Evolutionary conservation across 2,888 invertebrate species (phyloP).

Genomic region (Heliconius cydno): DNA sequence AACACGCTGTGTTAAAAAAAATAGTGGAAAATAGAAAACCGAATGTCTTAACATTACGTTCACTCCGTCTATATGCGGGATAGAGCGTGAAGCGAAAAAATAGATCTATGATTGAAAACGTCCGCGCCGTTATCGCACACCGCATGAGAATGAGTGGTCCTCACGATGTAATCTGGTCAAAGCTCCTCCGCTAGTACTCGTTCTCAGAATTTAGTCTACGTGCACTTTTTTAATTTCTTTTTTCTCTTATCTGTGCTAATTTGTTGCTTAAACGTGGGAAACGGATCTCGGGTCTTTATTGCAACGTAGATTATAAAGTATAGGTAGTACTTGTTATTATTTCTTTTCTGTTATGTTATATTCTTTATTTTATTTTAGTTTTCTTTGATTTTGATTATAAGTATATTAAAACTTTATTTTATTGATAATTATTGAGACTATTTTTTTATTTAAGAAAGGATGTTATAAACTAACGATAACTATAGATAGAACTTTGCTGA

Average conservation of each 20-base stretch:
- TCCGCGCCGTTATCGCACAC: constrained; percentile 60
- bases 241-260: constrained; percentile 43
- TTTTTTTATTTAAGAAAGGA: background rate
- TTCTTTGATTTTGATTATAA: background rate
- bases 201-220: constrained; percentile 52
- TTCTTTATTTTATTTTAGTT: background rate
- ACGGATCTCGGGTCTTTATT: constrained; percentile 14
- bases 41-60: background rate
- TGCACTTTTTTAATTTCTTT: constrained; percentile 38
- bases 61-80: background rate
- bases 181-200: constrained; percentile 61
- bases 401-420: background rate
- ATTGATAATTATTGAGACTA: background rate
- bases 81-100: background rate
- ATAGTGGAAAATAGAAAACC: background rate
- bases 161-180: constrained; percentile 69
- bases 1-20: background rate
- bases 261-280: constrained; percentile 49
- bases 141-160: constrained; percentile 64
- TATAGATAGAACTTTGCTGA: background rate
- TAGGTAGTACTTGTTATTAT: background rate
- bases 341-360: background rate
- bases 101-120: constrained; percentile 57
- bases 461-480: too few species aligned
- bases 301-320: background rate